A percentile compares a stretch with the other conserved stretches of the same genome.
Evolutionary conservation across 2,888 invertebrate species (phyloP).

Genomic region (Drosophila bunnanda): DNA sequence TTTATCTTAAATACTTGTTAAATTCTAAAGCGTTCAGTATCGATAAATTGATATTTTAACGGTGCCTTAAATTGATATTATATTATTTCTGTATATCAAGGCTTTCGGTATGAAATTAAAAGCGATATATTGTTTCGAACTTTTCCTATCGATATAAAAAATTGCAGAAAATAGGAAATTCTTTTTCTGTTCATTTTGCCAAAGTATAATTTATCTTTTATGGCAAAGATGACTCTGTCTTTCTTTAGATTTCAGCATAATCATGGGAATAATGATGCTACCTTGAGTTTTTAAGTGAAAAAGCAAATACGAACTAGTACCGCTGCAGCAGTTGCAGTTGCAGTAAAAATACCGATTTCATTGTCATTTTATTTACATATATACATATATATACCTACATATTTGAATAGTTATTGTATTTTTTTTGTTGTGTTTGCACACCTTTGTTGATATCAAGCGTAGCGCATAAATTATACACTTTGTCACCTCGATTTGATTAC

Average conservation of each 20-base stretch:
- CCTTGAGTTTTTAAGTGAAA: slow-evolving; percentile 16
- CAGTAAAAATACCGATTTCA: slow-evolving; percentile 37
- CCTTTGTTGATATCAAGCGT: slow-evolving; percentile 23
- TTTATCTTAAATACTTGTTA: too few species aligned
- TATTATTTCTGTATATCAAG: not conserved
- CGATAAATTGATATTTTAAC: not conserved
- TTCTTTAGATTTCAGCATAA: not conserved
- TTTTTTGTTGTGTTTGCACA: not conserved
- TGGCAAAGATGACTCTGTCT: slow-evolving; percentile 1
- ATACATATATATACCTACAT: too few species aligned
- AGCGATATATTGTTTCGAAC: not conserved
- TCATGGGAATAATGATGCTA: slow-evolving; percentile 34
- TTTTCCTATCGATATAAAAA: not conserved
- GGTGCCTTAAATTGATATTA: not conserved
- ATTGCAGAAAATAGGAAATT: not conserved
- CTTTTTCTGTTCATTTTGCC: not conserved
- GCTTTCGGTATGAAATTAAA: not conserved
- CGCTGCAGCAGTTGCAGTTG: slow-evolving; percentile 33
- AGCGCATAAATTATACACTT: slow-evolving; percentile 43
- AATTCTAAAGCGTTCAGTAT: too few species aligned
- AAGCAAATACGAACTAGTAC: slow-evolving; percentile 16
- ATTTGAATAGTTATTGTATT: not conserved
- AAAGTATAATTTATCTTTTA: not conserved
- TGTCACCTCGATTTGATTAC: slow-evolving; percentile 44
- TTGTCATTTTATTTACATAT: slow-evolving; percentile 8